Percentiles rank a stretch among this genome's conserved stretches.
phyloP scores from a whole-genome alignment of 1,140 invertebrate genomes.

The Ridgeia piscesae region DNA sequence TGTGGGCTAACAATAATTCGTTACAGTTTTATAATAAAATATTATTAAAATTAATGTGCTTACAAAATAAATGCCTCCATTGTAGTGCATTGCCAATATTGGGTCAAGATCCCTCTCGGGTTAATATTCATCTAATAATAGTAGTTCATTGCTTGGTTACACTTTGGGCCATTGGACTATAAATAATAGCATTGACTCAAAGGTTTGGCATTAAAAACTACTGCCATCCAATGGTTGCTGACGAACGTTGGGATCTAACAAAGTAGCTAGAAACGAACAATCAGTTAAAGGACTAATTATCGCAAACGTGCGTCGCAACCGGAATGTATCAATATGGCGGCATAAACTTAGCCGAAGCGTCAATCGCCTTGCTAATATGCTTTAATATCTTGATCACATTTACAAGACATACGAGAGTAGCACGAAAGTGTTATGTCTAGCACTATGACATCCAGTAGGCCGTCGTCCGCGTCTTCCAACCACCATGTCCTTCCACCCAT shows the following conservation, averaged over 20 bases:
- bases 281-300: neutral
- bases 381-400: neutral
- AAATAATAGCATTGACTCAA: too few relatives aligned
- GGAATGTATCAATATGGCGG: conserved; percentile 18
- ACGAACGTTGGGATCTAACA: neutral
- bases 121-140: too few relatives aligned
- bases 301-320: conserved; percentile 7
- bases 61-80: too few relatives aligned
- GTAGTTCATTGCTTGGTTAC: too few relatives aligned
- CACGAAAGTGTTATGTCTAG: neutral
- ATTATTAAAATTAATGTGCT: too few relatives aligned
- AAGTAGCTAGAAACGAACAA: neutral
- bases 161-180: too few relatives aligned
- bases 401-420: neutral
- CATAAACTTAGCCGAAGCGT: neutral
- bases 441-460: conserved; percentile 15
- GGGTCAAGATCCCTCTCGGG: too few relatives aligned
- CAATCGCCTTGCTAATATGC: neutral
- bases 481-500: conserved; percentile 51
- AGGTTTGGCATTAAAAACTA: too few relatives aligned
- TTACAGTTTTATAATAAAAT: too few relatives aligned
- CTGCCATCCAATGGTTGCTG: neutral
- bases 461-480: neutral
- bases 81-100: too few relatives aligned
- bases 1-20: too few relatives aligned